Base-by-base conservation (phyloP, 2,113 vertebrate species). In the Gymnocephalus cernua region DNA sequence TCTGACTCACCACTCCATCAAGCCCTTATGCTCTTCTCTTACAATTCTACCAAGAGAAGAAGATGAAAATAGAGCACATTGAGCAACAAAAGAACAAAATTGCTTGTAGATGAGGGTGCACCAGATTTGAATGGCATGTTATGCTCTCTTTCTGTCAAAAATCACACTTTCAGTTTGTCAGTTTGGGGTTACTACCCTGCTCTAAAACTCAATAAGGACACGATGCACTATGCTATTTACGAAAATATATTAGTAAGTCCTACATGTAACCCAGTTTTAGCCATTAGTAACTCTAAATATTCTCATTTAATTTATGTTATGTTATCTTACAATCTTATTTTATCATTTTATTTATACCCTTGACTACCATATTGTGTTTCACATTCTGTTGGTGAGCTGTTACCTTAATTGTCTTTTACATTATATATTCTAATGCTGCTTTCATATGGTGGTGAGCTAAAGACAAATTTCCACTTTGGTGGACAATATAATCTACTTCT, bases 61-160 rank as follows among this genome's bases (percentile, higher is more conserved):
- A 89, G 87, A 92, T 93, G 90, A 93, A 93, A 93, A 93, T 90
- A 90, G 89, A 92, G 86, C 90, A 82, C 86, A 90, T 74, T 74
- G 75, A 89, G 81, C 86, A 84, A 91, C 89, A 92, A 93, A 93
- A 87, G 93, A 89, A 85, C 81, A 92, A 93, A 41, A 91, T 90
- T 92, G 93, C 89, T 91, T 74, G 81, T 92, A 92, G 90, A 92
- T 87, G 88, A 92, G 91, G 88, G 88, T 84, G 88, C 82, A 88
- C 88, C 76, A 79, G 83, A 89, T 91, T 91, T 93, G 83, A 91
- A 90, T 89, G 89, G 77, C 86, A 87, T 87, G 89, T 89, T 88
- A 84, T 79, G 88, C 73, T 91, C 79, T 85, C 84, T 80, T 3
- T 41, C 68, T 83, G 73, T 89, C 81, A 85, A 87, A 87, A 86